Percentiles rank a stretch among this genome's conserved stretches.
Conservation (phyloP, 2,888 invertebrate species). For the Drosophila robusta region DNA sequence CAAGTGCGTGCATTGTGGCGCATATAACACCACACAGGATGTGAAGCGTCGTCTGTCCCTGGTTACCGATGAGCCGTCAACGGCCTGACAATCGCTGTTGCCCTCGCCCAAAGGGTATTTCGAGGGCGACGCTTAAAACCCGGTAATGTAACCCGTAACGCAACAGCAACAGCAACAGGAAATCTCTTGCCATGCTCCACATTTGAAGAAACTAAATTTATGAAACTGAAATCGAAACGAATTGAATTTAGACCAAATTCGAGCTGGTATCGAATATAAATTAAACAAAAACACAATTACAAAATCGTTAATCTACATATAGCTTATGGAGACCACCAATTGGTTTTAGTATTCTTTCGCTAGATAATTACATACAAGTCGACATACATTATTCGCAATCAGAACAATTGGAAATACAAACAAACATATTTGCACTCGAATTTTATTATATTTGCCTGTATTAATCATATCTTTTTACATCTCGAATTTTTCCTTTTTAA, state of each 20-base stretch:
- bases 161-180: constrained; percentile 56
- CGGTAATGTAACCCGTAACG: constrained; percentile 10
- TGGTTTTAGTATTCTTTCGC: constrained; percentile 14
- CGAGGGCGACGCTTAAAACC: constrained; percentile 3
- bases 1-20: constrained; percentile 94
- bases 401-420: constrained; percentile 4
- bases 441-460: constrained; percentile 39
- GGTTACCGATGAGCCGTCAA: constrained; percentile 81
- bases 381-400: constrained; percentile 17
- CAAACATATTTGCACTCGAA: constrained; percentile 49
- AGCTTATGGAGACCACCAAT: constrained; percentile 33
- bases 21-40: constrained; percentile 94
- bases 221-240: constrained; percentile 62
- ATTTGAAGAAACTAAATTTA: constrained; percentile 60
- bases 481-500: constrained; percentile 43
- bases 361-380: constrained; percentile 14
- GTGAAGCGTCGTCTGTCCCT: constrained; percentile 83
- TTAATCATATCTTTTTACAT: constrained; percentile 17
- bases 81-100: constrained; percentile 75
- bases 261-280: constrained; percentile 82
- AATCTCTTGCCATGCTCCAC: constrained; percentile 77
- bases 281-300: constrained; percentile 18
- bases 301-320: constrained; percentile 7
- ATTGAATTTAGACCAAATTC: constrained; percentile 80
- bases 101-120: constrained; percentile 2